phyloP scores from a whole-genome alignment of 2,797 vertebrate genomes.

The Takifugu rubripes region DNA sequence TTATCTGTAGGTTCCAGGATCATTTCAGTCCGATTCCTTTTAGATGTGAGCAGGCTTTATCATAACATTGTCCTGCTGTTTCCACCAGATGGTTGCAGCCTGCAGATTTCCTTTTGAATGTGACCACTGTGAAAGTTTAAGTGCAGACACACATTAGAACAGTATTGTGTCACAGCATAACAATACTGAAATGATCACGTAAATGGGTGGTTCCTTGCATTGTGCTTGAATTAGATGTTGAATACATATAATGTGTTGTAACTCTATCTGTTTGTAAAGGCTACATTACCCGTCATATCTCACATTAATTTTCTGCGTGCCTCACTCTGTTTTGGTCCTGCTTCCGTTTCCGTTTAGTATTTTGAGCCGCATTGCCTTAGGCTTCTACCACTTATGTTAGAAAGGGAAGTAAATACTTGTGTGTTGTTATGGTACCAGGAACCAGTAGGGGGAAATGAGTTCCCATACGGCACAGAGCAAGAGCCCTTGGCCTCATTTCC shows the following conservation, averaged over 20 bases:
- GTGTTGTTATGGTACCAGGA: slow-evolving; percentile 71
- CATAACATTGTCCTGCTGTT: background rate
- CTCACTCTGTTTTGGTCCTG: background rate
- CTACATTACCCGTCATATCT: no score
- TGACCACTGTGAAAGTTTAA: no score
- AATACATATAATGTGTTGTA: background rate
- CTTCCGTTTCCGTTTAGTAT: slow-evolving; percentile 6
- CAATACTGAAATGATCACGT: no score
- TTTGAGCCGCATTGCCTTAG: slow-evolving; percentile 22
- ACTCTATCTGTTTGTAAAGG: no score
- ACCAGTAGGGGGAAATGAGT: slow-evolving; percentile 54
- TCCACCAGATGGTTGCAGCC: slow-evolving; percentile 6
- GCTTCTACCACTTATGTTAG: slow-evolving; percentile 53
- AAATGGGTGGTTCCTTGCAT: no score
- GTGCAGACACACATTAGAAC: no score
- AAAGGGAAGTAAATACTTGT: slow-evolving; percentile 77
- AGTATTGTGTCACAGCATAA: no score
- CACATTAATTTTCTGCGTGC: no score
- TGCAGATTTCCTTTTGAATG: background rate
- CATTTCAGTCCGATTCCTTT: slow-evolving; percentile 12
- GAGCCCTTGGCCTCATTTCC: slow-evolving; percentile 53
- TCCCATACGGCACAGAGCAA: slow-evolving; percentile 49
- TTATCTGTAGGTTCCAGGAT: slow-evolving; percentile 10
- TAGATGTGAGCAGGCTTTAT: background rate
- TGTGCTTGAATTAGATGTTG: background rate